These are phyloP conservation scores for Andrena dorsata DNA, from an alignment of 2,888 invertebrate genomes.

Conservation along the genomic window DNA sequence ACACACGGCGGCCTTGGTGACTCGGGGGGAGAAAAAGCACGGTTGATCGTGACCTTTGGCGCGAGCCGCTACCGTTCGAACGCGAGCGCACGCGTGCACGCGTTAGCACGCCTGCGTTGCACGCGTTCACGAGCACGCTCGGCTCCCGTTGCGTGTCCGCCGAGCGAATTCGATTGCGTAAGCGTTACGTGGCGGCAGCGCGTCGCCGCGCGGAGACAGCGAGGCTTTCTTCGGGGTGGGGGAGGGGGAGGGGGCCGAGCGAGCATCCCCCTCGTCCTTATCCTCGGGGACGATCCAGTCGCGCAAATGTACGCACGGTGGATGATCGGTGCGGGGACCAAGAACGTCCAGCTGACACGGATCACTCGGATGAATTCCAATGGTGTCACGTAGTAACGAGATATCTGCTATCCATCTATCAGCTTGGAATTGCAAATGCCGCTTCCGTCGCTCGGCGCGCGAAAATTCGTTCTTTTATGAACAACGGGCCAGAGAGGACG, in stretches of 20 bases:
- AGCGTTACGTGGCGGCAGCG: slow-evolving; percentile 44
- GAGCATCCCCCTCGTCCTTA: slow-evolving; percentile 6
- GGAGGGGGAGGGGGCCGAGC: too few species aligned
- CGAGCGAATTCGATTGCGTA: slow-evolving; percentile 65
- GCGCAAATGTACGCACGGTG: neutral
- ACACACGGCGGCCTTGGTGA: slow-evolving; percentile 68
- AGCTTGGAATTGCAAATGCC: slow-evolving; percentile 19
- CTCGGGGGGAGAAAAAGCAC: slow-evolving; percentile 71
- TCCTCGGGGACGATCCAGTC: neutral
- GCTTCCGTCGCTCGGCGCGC: neutral
- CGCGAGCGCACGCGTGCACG: slow-evolving; percentile 48
- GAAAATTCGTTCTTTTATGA: neutral
- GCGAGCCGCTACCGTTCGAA: slow-evolving; percentile 67
- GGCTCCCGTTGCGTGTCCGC: slow-evolving; percentile 60
- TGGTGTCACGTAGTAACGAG: neutral
- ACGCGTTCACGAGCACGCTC: slow-evolving; percentile 18
- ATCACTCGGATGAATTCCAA: slow-evolving; percentile 11
- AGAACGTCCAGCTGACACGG: neutral
- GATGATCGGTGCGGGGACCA: neutral
- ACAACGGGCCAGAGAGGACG: neutral
- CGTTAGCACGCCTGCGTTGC: slow-evolving; percentile 36
- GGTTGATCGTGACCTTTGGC: slow-evolving; percentile 75
- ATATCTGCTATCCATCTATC: neutral
- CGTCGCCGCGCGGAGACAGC: slow-evolving; percentile 14
- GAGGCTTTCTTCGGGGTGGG: neutral